These are phyloP conservation scores for Phacellophora camtschatica DNA, from an alignment of 30 jellyfish, hydroid and myxozoan species.

Conservation along the genomic window DNA sequence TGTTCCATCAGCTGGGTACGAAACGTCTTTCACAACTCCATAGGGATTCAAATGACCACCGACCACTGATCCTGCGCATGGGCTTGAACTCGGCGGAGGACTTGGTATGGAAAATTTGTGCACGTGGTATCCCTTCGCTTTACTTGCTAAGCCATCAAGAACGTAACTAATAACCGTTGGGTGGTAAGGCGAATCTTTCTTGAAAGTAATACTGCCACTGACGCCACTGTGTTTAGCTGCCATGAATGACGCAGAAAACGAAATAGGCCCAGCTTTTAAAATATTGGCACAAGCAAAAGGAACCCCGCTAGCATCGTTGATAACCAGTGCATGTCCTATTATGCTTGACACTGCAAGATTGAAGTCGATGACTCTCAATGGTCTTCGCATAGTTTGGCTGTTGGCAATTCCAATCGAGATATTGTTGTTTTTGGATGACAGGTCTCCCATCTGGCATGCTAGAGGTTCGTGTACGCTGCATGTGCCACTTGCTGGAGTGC, in stretches of 20 bases:
- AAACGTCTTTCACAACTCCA: constrained; percentile 22
- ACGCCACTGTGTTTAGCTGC: constrained; percentile 57
- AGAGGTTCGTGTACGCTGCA: constrained; percentile 65
- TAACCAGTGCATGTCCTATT: constrained; percentile 55
- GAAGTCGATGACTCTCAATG: constrained; percentile 20
- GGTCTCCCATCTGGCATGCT: constrained; percentile 80
- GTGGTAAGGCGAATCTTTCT: constrained; percentile 86
- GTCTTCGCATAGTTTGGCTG: not conserved
- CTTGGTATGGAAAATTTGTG: constrained; percentile 83
- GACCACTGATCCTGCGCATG: constrained; percentile 74
- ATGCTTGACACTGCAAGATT: constrained; percentile 38
- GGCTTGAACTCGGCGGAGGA: constrained; percentile 39
- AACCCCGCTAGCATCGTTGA: constrained; percentile 17
- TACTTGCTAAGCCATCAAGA: constrained; percentile 40
- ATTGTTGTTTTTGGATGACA: constrained; percentile 49
- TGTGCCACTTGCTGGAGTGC: constrained; percentile 15
- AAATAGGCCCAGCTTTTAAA: constrained; percentile 62
- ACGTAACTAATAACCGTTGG: constrained; percentile 53
- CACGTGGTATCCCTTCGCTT: constrained; percentile 76
- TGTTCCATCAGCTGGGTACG: constrained; percentile 67
- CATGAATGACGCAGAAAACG: constrained; percentile 41
- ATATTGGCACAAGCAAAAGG: constrained; percentile 80
- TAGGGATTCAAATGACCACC: constrained; percentile 90
- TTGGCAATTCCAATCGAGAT: constrained; percentile 71
- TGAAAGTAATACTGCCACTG: constrained; percentile 62